Evolutionary conservation across 2,113 vertebrate species (phyloP).

Genomic region (Brachypteracias leptosomus): DNA sequence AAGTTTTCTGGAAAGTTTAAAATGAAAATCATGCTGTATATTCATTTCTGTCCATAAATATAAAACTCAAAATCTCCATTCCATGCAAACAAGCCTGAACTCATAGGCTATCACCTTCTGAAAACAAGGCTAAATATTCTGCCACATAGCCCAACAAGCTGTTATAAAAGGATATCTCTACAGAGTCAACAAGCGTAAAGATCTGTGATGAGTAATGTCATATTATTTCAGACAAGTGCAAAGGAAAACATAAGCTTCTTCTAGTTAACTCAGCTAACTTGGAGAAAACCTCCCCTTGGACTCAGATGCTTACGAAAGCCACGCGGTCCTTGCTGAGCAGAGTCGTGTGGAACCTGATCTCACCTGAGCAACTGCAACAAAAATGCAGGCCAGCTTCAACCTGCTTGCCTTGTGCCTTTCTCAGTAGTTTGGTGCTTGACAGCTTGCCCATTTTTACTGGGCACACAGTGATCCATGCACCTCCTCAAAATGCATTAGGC

Average conservation of each 20-base stretch:
- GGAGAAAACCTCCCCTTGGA: background rate
- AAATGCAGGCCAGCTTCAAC: background rate
- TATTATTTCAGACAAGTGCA: background rate
- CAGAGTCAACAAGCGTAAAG: background rate
- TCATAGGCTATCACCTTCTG: background rate
- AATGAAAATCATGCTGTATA: background rate
- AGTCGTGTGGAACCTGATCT: background rate
- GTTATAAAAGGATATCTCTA: background rate
- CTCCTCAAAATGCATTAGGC: background rate
- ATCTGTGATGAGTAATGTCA: slow-evolving; percentile 10
- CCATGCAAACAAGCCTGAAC: background rate
- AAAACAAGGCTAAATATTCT: background rate
- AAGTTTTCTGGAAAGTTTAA: background rate
- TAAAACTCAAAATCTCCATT: background rate
- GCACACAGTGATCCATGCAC: background rate
- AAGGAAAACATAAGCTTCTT: slow-evolving; percentile 13
- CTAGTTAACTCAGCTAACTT: background rate
- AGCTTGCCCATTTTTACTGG: background rate
- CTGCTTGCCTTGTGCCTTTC: background rate
- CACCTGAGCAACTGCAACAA: background rate
- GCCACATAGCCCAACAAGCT: background rate
- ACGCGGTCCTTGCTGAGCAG: background rate
- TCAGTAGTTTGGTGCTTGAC: background rate
- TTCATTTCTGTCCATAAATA: background rate
- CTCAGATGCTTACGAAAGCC: background rate